Conservation (phyloP, 1,140 invertebrate genomes). For the Muscidifurax raptorellus region DNA sequence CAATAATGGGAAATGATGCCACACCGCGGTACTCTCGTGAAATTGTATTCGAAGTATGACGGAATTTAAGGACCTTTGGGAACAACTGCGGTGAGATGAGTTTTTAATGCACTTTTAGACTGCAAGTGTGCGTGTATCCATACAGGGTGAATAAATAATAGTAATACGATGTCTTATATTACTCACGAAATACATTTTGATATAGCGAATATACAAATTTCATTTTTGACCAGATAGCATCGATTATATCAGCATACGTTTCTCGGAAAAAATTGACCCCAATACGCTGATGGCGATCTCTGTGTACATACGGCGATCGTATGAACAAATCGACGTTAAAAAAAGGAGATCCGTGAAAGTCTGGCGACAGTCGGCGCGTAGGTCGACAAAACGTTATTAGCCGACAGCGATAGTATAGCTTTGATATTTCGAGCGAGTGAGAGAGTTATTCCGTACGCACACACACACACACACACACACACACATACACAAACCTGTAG, state of each 20-base stretch:
- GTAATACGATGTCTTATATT: too few relatives aligned
- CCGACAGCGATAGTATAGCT: background rate
- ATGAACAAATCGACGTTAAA: background rate
- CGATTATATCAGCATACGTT: too few relatives aligned
- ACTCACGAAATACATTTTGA: too few relatives aligned
- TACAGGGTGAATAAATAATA: too few relatives aligned
- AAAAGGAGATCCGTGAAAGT: conserved; percentile 20
- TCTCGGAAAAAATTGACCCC: too few relatives aligned
- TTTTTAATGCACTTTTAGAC: too few relatives aligned
- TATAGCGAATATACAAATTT: too few relatives aligned
- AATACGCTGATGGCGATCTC: too few relatives aligned
- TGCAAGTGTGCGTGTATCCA: too few relatives aligned
- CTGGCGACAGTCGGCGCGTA: background rate
- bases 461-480: background rate
- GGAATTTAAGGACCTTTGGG: background rate
- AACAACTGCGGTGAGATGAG: too few relatives aligned
- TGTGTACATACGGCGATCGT: too few relatives aligned
- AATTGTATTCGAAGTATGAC: background rate
- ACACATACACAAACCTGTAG: background rate
- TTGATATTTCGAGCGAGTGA: background rate
- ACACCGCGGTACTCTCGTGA: background rate
- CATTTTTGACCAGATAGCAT: too few relatives aligned
- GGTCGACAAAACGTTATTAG: conserved; percentile 8
- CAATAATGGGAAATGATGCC: background rate
- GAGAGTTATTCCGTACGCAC: background rate